Conservation (phyloP, 2,113 vertebrate species). For the Rissa tridactyla region DNA sequence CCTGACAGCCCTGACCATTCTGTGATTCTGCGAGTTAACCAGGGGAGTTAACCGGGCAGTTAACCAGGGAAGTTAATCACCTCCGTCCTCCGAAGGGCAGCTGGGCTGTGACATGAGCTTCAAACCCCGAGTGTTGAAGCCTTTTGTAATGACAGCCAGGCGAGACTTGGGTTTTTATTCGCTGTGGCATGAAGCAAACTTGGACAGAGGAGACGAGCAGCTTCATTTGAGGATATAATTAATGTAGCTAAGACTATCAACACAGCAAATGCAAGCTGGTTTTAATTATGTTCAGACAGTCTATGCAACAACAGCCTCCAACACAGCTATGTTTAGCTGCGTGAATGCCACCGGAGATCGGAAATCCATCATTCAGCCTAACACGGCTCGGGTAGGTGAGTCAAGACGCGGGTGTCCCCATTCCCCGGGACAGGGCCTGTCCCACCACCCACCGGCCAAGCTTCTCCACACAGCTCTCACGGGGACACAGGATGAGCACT, state of each 20-base stretch:
- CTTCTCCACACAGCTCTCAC: accelerated
- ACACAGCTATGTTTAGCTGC: background rate
- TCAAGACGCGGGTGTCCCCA: accelerated
- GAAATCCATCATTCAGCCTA: background rate
- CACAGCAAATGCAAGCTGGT: background rate
- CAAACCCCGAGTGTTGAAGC: background rate
- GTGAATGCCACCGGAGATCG: background rate
- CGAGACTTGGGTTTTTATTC: accelerated
- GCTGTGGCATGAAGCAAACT: background rate
- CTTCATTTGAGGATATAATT: background rate
- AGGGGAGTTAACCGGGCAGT: background rate
- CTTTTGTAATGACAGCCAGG: accelerated
- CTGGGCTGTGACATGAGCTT: background rate
- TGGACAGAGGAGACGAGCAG: background rate
- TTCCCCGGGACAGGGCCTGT: background rate
- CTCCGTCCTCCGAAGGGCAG: background rate
- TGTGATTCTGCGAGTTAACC: background rate
- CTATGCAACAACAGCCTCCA: background rate
- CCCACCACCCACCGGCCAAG: background rate
- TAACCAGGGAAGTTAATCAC: no score
- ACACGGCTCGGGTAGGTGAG: accelerated
- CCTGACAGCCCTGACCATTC: background rate
- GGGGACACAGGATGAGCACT: accelerated
- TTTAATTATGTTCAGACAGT: background rate
- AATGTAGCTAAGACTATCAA: background rate